Base-by-base conservation (phyloP, 1,140 invertebrate species). In the Pseudomyrmex cubaensis region DNA sequence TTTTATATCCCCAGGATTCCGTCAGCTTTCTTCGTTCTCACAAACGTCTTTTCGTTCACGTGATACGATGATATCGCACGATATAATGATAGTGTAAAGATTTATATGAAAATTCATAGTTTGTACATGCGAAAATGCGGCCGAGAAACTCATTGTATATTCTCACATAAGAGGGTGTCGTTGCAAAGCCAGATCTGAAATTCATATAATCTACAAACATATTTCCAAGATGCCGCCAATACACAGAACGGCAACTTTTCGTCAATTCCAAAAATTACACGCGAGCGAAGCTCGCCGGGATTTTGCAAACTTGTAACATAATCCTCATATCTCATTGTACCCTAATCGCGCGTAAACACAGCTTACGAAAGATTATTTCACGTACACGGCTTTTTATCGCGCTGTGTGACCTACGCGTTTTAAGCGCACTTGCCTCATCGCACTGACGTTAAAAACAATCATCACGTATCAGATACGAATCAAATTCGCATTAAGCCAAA, bases 11-110 rank as follows among this genome's bases (percentile, higher is more conserved):
- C 22, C 12, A 9, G 20, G 9, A 59, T 59, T 59, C n/a, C 9
- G 20, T 17, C n/a, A 20, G n/a, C 9, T 59, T 20, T 9, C n/a
- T 17, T n/a, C 8, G n/a, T 59, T 59, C 57, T 59, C n/a, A 59
- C 4, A 20, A 59, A 17, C 17, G 0, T 57, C 5, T 77, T 77
- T 20, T 52, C n/a, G 17, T 77, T n/a, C 20, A 20, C 15, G 50
- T 59, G n/a, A n/a, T n/a, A n/a, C n/a, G n/a, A n/a, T n/a, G n/a
- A n/a, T n/a, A n/a, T n/a, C n/a, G 8, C n/a, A 17, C 54, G n/a
- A 59, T 59, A 35, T 80, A 70, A 80, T 80, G 15, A 22, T 46
- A 57, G 20, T 46, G n/a, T 72, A 72, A 72, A 10, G n/a, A 48
- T 50, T 20, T 20, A 63, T 61, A 46, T 25, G 17, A 46, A 15